A percentile compares a stretch with the other conserved stretches of the same genome.
Evolutionary conservation across 2,888 invertebrate species (phyloP).

Genomic region (Ennomos quercinarius): DNA sequence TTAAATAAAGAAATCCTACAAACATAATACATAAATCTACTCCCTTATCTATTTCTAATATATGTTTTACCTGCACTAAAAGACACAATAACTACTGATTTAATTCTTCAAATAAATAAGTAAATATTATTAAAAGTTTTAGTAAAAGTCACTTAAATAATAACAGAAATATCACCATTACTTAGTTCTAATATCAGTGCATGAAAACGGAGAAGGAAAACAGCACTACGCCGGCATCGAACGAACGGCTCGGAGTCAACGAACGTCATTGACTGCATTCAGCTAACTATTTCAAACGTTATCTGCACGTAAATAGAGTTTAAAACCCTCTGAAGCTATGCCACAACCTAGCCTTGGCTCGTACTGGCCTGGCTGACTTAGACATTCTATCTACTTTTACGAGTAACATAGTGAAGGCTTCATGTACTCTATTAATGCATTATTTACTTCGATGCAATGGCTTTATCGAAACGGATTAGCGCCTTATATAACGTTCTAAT

Average conservation of each 20-base stretch:
- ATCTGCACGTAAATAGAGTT: slow-evolving; percentile 49
- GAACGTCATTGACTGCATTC: slow-evolving; percentile 79
- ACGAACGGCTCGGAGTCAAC: slow-evolving; percentile 82
- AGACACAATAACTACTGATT: too few species aligned
- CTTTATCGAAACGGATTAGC: slow-evolving; percentile 56
- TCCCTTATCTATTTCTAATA: too few species aligned
- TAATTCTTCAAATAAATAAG: too few species aligned
- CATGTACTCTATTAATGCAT: slow-evolving; percentile 66
- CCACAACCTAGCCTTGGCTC: slow-evolving; percentile 82
- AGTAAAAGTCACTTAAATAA: slow-evolving; percentile 45
- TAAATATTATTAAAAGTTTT: slow-evolving; percentile 19
- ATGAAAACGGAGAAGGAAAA: slow-evolving; percentile 85
- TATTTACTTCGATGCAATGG: slow-evolving; percentile 63
- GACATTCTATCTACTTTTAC: slow-evolving; percentile 86
- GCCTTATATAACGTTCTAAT: slow-evolving; percentile 67
- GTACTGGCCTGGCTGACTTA: slow-evolving; percentile 85
- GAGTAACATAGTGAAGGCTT: slow-evolving; percentile 81
- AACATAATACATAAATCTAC: too few species aligned
- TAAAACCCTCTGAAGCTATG: slow-evolving; percentile 47
- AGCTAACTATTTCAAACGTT: slow-evolving; percentile 53
- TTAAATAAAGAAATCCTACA: too few species aligned
- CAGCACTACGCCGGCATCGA: slow-evolving; percentile 75
- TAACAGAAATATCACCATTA: slow-evolving; percentile 67
- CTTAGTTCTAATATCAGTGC: slow-evolving; percentile 80
- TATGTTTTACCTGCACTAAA: too few species aligned